Percentiles rank a stretch among this genome's conserved stretches.
Conservation (phyloP, 2,797 vertebrate species). For the Pangasius mekongensis region DNA sequence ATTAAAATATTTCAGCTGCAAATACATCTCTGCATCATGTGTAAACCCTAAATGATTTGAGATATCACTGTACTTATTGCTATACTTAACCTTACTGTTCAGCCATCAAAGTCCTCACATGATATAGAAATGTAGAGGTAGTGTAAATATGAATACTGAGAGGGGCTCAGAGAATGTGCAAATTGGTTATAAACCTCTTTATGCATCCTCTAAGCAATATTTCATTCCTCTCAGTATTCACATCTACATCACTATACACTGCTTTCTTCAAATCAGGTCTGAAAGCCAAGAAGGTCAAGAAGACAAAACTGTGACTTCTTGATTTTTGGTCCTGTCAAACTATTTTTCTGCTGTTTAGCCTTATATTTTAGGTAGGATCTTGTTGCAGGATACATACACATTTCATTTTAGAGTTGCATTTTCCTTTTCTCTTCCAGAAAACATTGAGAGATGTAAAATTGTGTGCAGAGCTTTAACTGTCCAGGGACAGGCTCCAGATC, state of each 20-base stretch:
- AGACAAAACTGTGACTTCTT: background rate
- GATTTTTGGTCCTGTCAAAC: background rate
- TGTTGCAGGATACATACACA: background rate
- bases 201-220: background rate
- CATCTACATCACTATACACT: background rate
- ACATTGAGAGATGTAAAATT: background rate
- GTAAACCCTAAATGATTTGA: background rate
- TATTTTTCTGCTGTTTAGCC: background rate
- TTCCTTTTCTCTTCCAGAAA: background rate
- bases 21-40: background rate
- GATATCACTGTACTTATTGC: background rate
- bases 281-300: background rate
- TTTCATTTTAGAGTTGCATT: background rate
- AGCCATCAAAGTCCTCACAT: background rate
- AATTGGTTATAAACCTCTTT: background rate
- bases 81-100: background rate
- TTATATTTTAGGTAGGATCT: background rate
- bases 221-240: background rate
- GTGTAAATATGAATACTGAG: background rate
- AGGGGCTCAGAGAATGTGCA: background rate
- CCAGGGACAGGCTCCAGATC: background rate
- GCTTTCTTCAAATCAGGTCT: background rate
- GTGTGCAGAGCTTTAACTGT: background rate
- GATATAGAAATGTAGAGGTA: background rate
- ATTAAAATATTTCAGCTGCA: conserved; percentile 10